These are phyloP conservation scores for Mormyrus iriodes DNA, from an alignment of 2,113 vertebrate species.

Conservation along the genomic window DNA sequence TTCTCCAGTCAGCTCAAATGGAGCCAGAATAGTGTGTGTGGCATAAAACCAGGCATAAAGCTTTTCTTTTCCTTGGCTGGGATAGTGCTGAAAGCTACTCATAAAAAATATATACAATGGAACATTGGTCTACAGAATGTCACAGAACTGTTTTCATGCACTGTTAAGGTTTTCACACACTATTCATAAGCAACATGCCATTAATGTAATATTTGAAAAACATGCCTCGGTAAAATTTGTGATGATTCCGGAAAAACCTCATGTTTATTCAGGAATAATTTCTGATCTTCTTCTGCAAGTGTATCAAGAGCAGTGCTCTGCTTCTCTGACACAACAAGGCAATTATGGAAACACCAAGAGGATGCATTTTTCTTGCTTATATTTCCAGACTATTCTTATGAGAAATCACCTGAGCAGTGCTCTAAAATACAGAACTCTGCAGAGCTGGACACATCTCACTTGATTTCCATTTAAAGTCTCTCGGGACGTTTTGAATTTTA, in stretches of 20 bases:
- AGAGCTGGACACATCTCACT: not conserved
- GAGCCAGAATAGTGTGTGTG: constrained; percentile 17
- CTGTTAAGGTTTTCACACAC: not conserved
- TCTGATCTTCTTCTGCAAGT: not conserved
- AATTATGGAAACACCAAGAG: not conserved
- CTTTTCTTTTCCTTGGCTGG: constrained; percentile 34
- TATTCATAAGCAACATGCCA: constrained; percentile 9
- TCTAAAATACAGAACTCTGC: not conserved
- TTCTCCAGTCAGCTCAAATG: constrained; percentile 16
- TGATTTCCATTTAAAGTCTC: not conserved
- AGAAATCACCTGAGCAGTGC: not conserved
- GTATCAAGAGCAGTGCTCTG: not conserved
- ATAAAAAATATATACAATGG: constrained; percentile 27
- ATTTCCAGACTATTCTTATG: not conserved
- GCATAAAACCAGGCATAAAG: constrained; percentile 18
- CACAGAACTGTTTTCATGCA: constrained; percentile 6
- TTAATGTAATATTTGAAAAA: constrained; percentile 12
- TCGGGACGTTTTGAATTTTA: not conserved
- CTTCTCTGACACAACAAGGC: not conserved
- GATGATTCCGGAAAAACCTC: not conserved
- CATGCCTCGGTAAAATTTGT: not conserved
- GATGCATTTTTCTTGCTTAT: not conserved
- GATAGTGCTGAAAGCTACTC: constrained; percentile 26
- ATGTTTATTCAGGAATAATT: not conserved
- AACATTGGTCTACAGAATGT: constrained; percentile 18